Conservation (phyloP, 2,113 vertebrate genomes). For the Cisticola juncidis region DNA sequence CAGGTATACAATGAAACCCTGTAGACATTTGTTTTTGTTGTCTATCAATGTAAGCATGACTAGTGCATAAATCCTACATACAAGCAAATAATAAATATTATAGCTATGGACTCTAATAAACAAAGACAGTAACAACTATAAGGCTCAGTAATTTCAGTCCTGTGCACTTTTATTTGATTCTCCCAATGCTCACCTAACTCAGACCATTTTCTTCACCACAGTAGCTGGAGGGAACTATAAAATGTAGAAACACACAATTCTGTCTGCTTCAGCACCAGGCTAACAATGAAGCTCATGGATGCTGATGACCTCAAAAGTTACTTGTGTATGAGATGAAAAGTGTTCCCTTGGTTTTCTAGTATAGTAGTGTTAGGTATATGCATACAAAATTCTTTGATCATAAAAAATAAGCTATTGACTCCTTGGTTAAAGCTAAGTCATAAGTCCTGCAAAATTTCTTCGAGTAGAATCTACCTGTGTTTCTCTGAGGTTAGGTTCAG, state of each 20-base stretch:
- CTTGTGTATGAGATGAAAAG: not conserved
- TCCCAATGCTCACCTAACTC: not conserved
- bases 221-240: not conserved
- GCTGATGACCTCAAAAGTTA: not conserved
- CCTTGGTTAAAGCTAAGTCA: not conserved
- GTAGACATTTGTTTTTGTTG: not conserved
- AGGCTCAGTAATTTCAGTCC: not conserved
- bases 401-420: not conserved
- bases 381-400: not conserved
- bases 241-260: not conserved
- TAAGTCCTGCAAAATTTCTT: not conserved
- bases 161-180: not conserved
- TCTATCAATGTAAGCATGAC: not conserved
- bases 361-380: not conserved
- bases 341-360: not conserved
- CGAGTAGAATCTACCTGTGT: not conserved
- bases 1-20: not conserved
- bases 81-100: not conserved
- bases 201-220: not conserved
- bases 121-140: not conserved
- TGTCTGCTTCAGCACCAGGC: not conserved
- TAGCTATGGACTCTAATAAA: not conserved
- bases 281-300: not conserved
- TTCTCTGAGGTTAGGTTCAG: not conserved
- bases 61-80: not conserved